Percentiles rank a stretch among this genome's conserved stretches.
Evolutionary conservation across 2,113 vertebrate species (phyloP).

Genomic region (Neoarius graeffei): DNA sequence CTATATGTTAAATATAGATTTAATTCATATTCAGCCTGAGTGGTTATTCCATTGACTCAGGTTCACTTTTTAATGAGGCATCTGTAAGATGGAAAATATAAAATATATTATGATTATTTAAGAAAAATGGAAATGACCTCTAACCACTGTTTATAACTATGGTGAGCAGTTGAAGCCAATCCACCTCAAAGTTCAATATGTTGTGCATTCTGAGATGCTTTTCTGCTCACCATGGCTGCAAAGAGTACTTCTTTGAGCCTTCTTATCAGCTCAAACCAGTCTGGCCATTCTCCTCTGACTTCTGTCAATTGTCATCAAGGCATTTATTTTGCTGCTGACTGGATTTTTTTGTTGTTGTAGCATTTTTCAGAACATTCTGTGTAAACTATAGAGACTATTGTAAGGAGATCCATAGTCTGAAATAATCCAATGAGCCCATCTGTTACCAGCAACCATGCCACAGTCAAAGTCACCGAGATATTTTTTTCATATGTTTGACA

Average conservation of each 20-base stretch:
- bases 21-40: background rate
- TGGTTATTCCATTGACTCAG: background rate
- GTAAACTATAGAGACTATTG: background rate
- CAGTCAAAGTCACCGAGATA: background rate
- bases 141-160: background rate
- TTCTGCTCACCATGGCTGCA: background rate
- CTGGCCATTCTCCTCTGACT: background rate
- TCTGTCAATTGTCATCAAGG: too few relatives aligned
- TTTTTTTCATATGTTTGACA: background rate
- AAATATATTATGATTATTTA: background rate
- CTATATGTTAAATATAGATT: constrained; percentile 2
- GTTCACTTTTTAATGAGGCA: background rate
- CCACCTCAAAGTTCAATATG: background rate
- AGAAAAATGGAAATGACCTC: background rate
- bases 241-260: background rate
- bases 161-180: background rate
- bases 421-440: background rate
- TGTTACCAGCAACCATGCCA: background rate
- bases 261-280: background rate
- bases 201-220: background rate
- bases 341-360: background rate
- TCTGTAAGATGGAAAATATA: background rate
- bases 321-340: background rate
- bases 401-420: background rate
- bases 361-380: background rate